Percentiles rank a stretch among this genome's conserved stretches.
phyloP scores from a whole-genome alignment of 2,888 invertebrate species.

The Zygothrica quintamaculata region DNA sequence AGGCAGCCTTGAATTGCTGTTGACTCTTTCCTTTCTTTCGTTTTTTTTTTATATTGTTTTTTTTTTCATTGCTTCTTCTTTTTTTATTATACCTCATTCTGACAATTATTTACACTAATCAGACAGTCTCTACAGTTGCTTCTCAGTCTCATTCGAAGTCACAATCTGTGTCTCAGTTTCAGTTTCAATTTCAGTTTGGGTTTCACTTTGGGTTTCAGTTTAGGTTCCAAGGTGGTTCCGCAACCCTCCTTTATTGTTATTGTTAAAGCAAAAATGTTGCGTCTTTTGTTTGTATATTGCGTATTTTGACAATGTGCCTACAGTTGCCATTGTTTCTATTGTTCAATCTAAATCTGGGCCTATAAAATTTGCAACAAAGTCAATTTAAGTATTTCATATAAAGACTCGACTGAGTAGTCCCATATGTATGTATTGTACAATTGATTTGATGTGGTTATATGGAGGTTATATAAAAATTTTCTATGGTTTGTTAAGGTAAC shows the following conservation, averaged over 20 bases:
- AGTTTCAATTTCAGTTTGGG: slow-evolving; percentile 23
- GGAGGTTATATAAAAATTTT: slow-evolving; percentile 45
- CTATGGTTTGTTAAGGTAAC: slow-evolving; percentile 53
- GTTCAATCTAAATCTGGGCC: slow-evolving; percentile 48
- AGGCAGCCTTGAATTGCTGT: slow-evolving; percentile 37
- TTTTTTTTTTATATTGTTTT: too few relatives aligned
- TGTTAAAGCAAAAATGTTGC: slow-evolving; percentile 16
- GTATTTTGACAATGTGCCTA: slow-evolving; percentile 79
- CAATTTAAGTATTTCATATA: slow-evolving; percentile 57
- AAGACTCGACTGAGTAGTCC: slow-evolving; percentile 11
- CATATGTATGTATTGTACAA: slow-evolving; percentile 31
- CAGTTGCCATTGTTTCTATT: slow-evolving; percentile 59
- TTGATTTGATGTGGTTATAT: slow-evolving; percentile 69
- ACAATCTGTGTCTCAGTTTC: slow-evolving; percentile 30
- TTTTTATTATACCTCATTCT: slow-evolving; percentile 55
- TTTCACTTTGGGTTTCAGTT: too few relatives aligned
- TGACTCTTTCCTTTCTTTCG: too few relatives aligned
- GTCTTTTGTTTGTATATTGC: slow-evolving; percentile 57
- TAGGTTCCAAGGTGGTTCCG: slow-evolving; percentile 30
- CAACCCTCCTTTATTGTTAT: too few relatives aligned
- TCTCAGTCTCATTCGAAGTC: too few relatives aligned
- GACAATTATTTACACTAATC: slow-evolving; percentile 80
- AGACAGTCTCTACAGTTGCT: too few relatives aligned
- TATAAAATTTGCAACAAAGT: slow-evolving; percentile 81
- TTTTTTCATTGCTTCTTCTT: too few relatives aligned